phyloP scores from a whole-genome alignment of 2,888 invertebrate species.

The Eledona agricola region DNA sequence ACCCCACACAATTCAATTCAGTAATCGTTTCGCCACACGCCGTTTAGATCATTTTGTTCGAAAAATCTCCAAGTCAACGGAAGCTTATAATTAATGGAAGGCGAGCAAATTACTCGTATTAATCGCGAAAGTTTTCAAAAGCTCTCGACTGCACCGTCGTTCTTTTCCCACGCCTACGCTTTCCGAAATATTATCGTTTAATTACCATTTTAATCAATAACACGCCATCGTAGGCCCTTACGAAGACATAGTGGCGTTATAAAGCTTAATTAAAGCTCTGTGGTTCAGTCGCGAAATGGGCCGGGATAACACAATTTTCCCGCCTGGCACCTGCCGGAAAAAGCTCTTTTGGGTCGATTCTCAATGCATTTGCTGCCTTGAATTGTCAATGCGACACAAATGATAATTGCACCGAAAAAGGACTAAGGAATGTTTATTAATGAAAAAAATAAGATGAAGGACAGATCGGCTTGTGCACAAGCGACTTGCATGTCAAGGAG shows the following conservation, averaged over 20 bases:
- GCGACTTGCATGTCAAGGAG: conserved; percentile 16
- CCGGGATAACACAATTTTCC: conserved; percentile 15
- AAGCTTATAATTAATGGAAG: conserved; percentile 28
- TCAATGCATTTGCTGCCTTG: too few species aligned
- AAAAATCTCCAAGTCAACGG: conserved; percentile 28
- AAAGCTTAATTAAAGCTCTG: conserved; percentile 33
- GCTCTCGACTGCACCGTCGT: too few species aligned
- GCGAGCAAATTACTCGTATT: conserved; percentile 20
- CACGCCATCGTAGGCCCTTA: conserved; percentile 8
- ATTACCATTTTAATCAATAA: conserved; percentile 16
- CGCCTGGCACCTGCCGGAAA: conserved; percentile 7
- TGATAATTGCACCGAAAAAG: conserved; percentile 19
- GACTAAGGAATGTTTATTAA: conserved; percentile 11
- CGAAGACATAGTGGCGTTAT: conserved; percentile 25
- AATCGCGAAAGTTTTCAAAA: too few species aligned
- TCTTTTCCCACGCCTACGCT: too few species aligned
- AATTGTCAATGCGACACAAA: conserved; percentile 6
- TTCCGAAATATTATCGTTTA: conserved; percentile 4
- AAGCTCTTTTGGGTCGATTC: conserved; percentile 16
- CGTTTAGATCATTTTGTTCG: conserved; percentile 26
- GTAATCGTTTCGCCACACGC: conserved; percentile 8
- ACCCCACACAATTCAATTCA: conserved; percentile 16
- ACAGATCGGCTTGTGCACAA: conserved; percentile 8
- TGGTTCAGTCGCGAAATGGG: conserved; percentile 18
- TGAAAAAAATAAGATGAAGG: conserved; percentile 26